Base-by-base conservation (phyloP, 1,140 invertebrate genomes). In the Octopus bimaculoides region DNA sequence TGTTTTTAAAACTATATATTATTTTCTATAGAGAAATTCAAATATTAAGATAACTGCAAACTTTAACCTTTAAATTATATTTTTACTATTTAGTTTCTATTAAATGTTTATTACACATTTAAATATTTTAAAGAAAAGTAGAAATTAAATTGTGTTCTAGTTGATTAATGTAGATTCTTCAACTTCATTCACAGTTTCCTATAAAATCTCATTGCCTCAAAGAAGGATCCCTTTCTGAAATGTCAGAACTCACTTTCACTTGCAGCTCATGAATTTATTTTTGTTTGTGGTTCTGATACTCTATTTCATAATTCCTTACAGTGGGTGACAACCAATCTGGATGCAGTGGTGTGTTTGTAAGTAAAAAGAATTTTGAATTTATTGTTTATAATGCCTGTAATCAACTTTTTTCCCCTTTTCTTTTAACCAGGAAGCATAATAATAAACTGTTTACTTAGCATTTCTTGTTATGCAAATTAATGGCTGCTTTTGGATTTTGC, bases 311-410 rank as follows among this genome's bases (percentile, higher is more conserved):
- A 66, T 82, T 79, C 88, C 89, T 66, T 41, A 41, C 84, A 92
- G 91, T 92, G 83, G 91, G 91, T 54, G 88, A 87, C 86, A 86
- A 90, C 79, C 85, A 89, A 77, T 87, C 81, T 79, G 91, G 92
- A 6, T 92, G 92, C 83, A 92, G 91, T 87, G 90, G 89, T 77
- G 89, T 92, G 83, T 92, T 92, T 89, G 90, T 90, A 85, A 89
- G 89, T 88, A 79, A 75, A 41, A 41, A 2, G 26, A 41, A 41
- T 41, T 41, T 41, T 2, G 26, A 41, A 41, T 41, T 41, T 41
- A 41, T 41, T 41, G 26, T 41, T 41, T 41, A 41, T 41, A 41
- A 41, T 41, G 26, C 26, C 26, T 1, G 26, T 41, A 41, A 41
- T 41, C 26, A 41, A 41, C 26, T 41, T 41, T 41, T 41, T 41